Evolutionary conservation across 64 coral and sea anemone genomes (phyloP), one percentile per base, ranked within the genome.

Genomic region (Stylophora pistillata): DNA sequence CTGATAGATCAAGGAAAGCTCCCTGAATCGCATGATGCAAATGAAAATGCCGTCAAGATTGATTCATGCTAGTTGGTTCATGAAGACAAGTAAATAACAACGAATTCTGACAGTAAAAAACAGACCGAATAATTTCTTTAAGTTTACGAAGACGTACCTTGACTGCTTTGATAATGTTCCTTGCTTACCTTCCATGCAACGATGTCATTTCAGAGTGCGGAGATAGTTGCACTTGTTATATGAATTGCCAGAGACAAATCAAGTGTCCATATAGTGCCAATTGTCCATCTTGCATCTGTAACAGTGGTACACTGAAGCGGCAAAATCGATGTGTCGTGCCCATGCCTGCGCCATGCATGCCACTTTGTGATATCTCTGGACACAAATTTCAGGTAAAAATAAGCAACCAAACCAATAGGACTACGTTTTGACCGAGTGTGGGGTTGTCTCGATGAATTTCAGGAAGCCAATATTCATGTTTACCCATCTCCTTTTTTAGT

Each of bases 291-390:
- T 92, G 90, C 57, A 57, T 31, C 12, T 92, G 90, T 70, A 76
- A 71, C 15, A 53, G 54, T 4, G 82, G 83, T 5, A 78, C 57
- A 29, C 61, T 92, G 26, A 63, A 23, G 61, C 75, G 72, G 47
- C 47, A 29, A n/a, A 82, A 25, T 63, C 73, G 83, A 68, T 92
- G 90, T 79, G 83, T 92, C 10, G 53, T 92, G 14, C 90, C 90
- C 61, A 92, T 92, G 82, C 90, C 90, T 56, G 60, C 60, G 47
- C 90, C 90, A 0, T 92, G 90, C 76, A 10, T 92, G 29, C 57
- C 55, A n/a, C 74, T 30, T 15, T 92, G 90, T 69, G 41, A 78
- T 16, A 58, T 87, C 61, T 78, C 86, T 18, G 90, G 83, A 13
- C 81, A 65, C 10, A 78, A 78, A 71, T 87, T 86, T 53, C 60